A percentile compares a stretch with the other conserved stretches of the same genome.
These are phyloP conservation scores for Brachionus sp. DNA, from an alignment of 1,140 invertebrate species.

Conservation along the genomic window DNA sequence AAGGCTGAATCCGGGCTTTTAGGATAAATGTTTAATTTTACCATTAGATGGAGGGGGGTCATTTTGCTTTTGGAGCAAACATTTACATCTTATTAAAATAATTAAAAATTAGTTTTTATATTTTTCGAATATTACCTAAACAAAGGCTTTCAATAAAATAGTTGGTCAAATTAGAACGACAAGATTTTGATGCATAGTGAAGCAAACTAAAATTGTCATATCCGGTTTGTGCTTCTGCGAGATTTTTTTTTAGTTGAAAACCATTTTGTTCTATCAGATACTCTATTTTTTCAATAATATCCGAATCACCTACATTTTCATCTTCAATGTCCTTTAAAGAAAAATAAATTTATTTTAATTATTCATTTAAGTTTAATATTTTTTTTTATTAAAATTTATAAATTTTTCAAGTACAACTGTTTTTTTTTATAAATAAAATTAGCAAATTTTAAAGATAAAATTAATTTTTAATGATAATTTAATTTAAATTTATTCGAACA, in stretches of 20 bases:
- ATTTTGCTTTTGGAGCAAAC: constrained; percentile 29
- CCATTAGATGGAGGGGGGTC: constrained; percentile 14
- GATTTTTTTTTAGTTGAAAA: not conserved
- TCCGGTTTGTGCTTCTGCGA: not conserved
- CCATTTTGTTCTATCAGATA: not conserved
- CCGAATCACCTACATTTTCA: not conserved
- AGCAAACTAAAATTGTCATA: constrained; percentile 26
- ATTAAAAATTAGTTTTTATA: not conserved
- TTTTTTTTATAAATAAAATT: too few relatives aligned
- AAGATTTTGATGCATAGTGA: constrained; percentile 12
- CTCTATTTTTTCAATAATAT: constrained; percentile 20
- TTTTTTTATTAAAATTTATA: too few relatives aligned
- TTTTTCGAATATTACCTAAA: not conserved
- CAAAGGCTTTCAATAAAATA: not conserved
- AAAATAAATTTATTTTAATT: not conserved
- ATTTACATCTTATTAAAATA: constrained; percentile 11
- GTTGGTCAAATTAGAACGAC: not conserved
- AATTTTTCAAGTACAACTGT: too few relatives aligned
- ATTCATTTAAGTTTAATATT: not conserved
- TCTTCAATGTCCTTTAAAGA: constrained; percentile 33
- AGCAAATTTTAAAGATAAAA: too few relatives aligned
- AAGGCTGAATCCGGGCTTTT: not conserved
- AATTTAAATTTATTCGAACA: too few relatives aligned
- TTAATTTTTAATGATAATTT: too few relatives aligned
- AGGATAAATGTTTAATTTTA: not conserved